Conservation (phyloP, 2,888 invertebrate genomes). For the Rhagium mordax region DNA sequence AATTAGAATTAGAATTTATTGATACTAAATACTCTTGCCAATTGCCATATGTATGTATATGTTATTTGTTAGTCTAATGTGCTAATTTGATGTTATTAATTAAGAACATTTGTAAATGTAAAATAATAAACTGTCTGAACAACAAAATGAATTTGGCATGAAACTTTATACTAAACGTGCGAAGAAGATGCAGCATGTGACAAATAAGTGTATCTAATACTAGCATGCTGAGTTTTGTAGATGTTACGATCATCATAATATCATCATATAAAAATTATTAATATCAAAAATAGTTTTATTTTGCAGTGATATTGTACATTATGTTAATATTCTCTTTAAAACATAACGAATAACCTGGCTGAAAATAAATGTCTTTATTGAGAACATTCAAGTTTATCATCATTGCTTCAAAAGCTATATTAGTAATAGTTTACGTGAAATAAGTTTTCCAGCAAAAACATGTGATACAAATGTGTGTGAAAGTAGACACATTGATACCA, state of each 20-base stretch:
- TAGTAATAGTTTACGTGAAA: too few species aligned
- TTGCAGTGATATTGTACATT: constrained; percentile 3
- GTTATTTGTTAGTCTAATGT: constrained; percentile 9
- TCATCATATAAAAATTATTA: constrained; percentile 6
- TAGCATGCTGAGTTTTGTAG: constrained; percentile 4
- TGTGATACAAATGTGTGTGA: background rate
- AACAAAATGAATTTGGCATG: constrained; percentile 26
- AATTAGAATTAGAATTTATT: background rate
- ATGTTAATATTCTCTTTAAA: background rate
- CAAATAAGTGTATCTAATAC: constrained; percentile 40
- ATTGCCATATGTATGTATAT: background rate
- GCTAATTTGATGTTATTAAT: constrained; percentile 8
- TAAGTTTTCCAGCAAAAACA: background rate
- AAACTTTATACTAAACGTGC: constrained; percentile 19
- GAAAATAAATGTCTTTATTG: background rate
- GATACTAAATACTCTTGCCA: background rate
- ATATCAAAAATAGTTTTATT: background rate
- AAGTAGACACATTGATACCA: background rate
- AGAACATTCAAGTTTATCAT: background rate
- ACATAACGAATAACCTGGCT: background rate
- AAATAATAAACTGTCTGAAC: constrained; percentile 26
- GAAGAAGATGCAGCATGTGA: constrained; percentile 40
- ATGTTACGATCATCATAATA: constrained; percentile 31
- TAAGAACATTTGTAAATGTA: background rate
- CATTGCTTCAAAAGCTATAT: background rate